Conservation (phyloP, 2,113 vertebrate genomes). For the Apus apus region DNA sequence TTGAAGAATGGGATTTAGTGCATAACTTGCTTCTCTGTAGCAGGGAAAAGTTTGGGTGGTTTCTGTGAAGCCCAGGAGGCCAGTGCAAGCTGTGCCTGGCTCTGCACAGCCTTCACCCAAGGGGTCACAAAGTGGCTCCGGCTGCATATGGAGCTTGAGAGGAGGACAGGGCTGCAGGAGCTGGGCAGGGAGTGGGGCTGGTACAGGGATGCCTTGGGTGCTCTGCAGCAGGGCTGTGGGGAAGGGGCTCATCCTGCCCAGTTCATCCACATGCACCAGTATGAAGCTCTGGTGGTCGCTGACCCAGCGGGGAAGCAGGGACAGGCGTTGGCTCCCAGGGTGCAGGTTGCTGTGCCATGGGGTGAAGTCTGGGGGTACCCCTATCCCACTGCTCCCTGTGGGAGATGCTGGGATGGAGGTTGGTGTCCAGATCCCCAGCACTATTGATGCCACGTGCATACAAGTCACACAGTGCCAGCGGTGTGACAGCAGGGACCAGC, state of each 20-base stretch:
- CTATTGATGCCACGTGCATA: accelerated
- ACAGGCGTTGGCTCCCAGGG: not conserved
- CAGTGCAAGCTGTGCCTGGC: not conserved
- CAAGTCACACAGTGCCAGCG: accelerated
- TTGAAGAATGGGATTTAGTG: not conserved
- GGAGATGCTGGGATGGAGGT: not conserved
- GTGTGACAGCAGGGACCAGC: not conserved
- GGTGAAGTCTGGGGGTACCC: not conserved
- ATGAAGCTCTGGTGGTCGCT: accelerated
- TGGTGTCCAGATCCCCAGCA: accelerated
- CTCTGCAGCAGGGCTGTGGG: accelerated
- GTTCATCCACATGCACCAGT: accelerated
- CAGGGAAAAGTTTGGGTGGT: not conserved
- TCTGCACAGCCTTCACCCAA: not conserved
- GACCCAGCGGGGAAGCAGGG: accelerated
- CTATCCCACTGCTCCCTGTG: accelerated
- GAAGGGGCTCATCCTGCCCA: not conserved
- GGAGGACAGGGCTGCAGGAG: not conserved
- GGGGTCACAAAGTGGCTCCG: accelerated
- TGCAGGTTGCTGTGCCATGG: accelerated
- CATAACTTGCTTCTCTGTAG: not conserved
- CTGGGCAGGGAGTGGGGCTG: not conserved
- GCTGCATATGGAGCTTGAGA: not conserved
- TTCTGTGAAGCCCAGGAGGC: not conserved
- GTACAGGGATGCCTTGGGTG: accelerated